These are phyloP conservation scores for Patagioenas fasciata DNA, from an alignment of 2,113 vertebrate species.

Conservation along the genomic window DNA sequence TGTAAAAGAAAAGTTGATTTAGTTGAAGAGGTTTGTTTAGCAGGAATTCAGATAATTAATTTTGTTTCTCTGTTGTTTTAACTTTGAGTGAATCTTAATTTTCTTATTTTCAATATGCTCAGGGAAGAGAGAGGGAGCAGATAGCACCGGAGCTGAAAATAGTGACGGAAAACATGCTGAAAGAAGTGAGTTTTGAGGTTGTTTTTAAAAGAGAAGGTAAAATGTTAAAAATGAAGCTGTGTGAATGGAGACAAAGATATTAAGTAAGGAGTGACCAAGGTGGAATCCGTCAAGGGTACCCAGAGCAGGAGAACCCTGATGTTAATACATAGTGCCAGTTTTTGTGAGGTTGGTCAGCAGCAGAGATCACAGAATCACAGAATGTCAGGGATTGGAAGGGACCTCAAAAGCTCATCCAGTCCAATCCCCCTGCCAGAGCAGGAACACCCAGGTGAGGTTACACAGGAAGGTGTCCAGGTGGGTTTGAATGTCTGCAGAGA, in stretches of 20 bases:
- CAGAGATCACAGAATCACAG: neutral
- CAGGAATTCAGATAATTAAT: neutral
- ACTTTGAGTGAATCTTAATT: slow-evolving; percentile 43
- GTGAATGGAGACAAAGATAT: neutral
- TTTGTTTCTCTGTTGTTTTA: slow-evolving; percentile 25
- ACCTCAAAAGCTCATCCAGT: no score
- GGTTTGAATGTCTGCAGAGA: no score
- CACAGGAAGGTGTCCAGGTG: no score
- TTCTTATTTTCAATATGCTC: slow-evolving; percentile 64
- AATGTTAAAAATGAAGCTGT: neutral
- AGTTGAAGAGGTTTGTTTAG: neutral
- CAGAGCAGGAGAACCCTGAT: neutral
- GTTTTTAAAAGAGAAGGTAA: slow-evolving; percentile 30
- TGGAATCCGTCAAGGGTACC: neutral
- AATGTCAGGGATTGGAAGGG: no score
- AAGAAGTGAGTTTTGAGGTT: slow-evolving; percentile 69
- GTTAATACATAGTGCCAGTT: neutral
- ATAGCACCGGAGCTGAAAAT: slow-evolving; percentile 68
- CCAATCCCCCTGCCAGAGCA: no score
- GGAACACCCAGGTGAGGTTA: no score
- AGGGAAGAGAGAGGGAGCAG: slow-evolving; percentile 63
- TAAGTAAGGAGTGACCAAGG: neutral
- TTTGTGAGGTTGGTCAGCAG: neutral
- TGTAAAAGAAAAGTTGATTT: neutral
- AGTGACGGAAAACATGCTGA: slow-evolving; percentile 61